Evolutionary conservation across 2,113 vertebrate species (phyloP).

Genomic region (Phocoena phocoena): DNA sequence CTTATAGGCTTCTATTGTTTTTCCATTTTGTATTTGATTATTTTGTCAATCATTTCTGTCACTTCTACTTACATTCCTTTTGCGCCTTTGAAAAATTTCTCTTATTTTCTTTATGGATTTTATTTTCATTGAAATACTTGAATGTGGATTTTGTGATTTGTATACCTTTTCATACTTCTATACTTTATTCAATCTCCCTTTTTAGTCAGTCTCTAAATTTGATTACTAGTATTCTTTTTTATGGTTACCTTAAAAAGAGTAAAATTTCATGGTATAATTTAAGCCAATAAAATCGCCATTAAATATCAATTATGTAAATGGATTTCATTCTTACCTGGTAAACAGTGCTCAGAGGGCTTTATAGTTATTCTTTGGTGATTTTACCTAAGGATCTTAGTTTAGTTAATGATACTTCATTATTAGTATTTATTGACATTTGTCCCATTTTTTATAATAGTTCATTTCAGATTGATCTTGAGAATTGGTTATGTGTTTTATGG

Average conservation of each 20-base stretch:
- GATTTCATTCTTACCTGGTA: background rate
- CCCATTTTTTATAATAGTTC: background rate
- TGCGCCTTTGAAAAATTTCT: background rate
- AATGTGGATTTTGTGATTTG: background rate
- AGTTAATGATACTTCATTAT: background rate
- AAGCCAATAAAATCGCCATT: background rate
- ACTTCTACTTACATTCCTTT: background rate
- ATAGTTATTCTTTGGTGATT: background rate
- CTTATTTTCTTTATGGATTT: background rate
- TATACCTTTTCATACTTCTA: background rate
- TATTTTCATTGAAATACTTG: slow-evolving; percentile 18
- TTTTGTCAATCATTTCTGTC: slow-evolving; percentile 6
- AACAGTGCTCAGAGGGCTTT: background rate
- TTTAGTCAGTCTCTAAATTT: background rate
- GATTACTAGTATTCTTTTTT: background rate
- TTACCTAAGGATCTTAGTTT: background rate
- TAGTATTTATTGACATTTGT: background rate
- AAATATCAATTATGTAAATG: background rate
- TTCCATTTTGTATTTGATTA: background rate
- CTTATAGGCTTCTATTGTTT: background rate
- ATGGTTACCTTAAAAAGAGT: background rate
- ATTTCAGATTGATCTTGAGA: background rate
- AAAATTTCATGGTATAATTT: background rate
- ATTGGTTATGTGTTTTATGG: background rate
- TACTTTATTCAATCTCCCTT: background rate